Evolutionary conservation across 1,140 invertebrate species (phyloP), one percentile per base, ranked within the genome.

Genomic region (Teleogryllus occipitalis): DNA sequence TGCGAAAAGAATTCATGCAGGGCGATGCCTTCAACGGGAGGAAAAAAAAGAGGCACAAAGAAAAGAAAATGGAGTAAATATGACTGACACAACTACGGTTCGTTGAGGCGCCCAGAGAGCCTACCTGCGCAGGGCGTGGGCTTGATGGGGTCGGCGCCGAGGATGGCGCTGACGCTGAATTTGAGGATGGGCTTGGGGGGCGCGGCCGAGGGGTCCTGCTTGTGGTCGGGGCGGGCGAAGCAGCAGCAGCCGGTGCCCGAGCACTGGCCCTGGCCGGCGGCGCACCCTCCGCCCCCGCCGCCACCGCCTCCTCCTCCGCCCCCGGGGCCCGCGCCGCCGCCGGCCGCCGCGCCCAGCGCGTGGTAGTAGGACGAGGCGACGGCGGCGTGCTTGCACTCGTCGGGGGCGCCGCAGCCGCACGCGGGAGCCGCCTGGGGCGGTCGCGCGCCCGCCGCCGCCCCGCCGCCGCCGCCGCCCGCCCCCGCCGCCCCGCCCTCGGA

Each of bases 81-180:
- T 5, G 27, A 39, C 1, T 1, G 27, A 39, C 27, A 39, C 1
- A 39, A 39, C 1, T 39, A 5, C 27, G 27, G 27, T 2, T 39
- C 1, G 27, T 5, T 5, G 27, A 39, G 27, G 27, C 27, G 21
- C 18, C 2, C 18, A 74, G 74, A 75, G 22, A 21, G 14, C n/a
- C 46, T 77, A 80, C 79, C 79, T 80, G 79, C 72, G 54, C 79
- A 80, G 18, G 79, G 75, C 7, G 79, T 84, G 80, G 87, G 83
- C 81, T 85, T 85, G 65, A 86, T 85, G 80, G 89, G 87, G 85
- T 89, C 87, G 75, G 86, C 89, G n/a, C 94, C 94, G 74, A 97
- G 88, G 82, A 97, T 97, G 18, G 95, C 95, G 88, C 92, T 96
- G 79, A 97, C 95, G 89, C 95, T 96, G 86, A 97, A 97, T 87